Evolutionary conservation across 2,797 vertebrate genomes (phyloP).

Genomic region (Tapirus indicus): DNA sequence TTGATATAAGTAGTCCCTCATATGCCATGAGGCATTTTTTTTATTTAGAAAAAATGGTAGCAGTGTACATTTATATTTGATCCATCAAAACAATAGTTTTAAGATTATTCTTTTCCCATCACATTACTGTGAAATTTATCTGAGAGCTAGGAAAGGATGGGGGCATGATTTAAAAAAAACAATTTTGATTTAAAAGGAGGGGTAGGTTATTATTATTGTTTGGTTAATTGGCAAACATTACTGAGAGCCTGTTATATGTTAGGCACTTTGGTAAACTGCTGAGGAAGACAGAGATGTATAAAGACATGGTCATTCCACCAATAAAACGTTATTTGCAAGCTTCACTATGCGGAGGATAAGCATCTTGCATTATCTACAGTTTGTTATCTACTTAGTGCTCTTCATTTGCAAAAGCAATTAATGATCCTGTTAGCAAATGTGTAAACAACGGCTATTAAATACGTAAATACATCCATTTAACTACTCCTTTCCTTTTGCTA

Average conservation of each 20-base stretch:
- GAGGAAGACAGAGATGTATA: background rate
- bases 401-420: constrained; percentile 59
- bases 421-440: constrained; percentile 59
- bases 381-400: constrained; percentile 21
- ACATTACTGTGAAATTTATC: background rate
- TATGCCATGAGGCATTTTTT: background rate
- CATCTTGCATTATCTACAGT: constrained; percentile 40
- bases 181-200: background rate
- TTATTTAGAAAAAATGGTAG: background rate
- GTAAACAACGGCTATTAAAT: constrained; percentile 32
- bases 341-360: background rate
- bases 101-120: background rate
- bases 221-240: constrained; percentile 23
- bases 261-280: constrained; percentile 20
- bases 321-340: constrained; percentile 8
- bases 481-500: constrained; percentile 33
- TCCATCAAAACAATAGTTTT: background rate
- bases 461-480: constrained; percentile 66
- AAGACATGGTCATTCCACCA: background rate
- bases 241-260: background rate
- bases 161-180: background rate
- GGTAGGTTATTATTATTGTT: background rate
- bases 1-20: background rate
- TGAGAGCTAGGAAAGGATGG: background rate
- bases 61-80: background rate